Base-by-base conservation (phyloP, 2,888 invertebrate genomes). In the Dryomyza anilis region DNA sequence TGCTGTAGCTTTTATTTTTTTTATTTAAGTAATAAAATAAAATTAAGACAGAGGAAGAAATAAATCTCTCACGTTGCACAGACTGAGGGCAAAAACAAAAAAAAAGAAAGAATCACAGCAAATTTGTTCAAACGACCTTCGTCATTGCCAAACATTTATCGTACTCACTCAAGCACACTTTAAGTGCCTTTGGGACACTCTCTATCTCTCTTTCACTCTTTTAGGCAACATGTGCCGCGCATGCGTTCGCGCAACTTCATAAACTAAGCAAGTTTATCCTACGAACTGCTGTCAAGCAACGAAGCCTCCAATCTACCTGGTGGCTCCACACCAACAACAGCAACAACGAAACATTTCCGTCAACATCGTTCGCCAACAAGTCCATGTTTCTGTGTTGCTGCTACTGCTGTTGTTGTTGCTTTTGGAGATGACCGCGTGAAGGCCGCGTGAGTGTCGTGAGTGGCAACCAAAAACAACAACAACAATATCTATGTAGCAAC, bases 11-110 rank as follows among this genome's bases (percentile, higher is more conserved):
- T 16, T 19, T 2, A 12, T 29, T 30, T 19, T 30, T 53, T 53
- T 8, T 30, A 8, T 52, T 25, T 27, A n/a, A 16, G 29, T 30
- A 8, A 52, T 27, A 52, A 52, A 27, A 8, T 3, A 23, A 52
- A 52, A 52, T 16, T 8, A 29, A 8, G 12, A 8, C 7, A 55
- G 52, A 61, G 61, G 61, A 61, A 61, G 61, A 7, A 33, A 21
- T 61, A 61, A 61, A 61, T 61, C 61, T 60, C 59, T 61, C 60
- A 29, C 21, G 50, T 50, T 61, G 16, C 45, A 29, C 45, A 29
- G 25, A 52, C 50, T 50, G 30, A 46, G n/a, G 19, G n/a, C n/a
- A n/a, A n/a, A n/a, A n/a, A n/a, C n/a, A n/a, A n/a, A n/a, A n/a
- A n/a, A n/a, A n/a, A 48, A 48, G 19, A 46, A 52, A 25, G 27